Evolutionary conservation across 35 echinoderm and acorn worm species (phyloP), one percentile per base, ranked within the genome.

Genomic region (Eucidaris tribuloides): DNA sequence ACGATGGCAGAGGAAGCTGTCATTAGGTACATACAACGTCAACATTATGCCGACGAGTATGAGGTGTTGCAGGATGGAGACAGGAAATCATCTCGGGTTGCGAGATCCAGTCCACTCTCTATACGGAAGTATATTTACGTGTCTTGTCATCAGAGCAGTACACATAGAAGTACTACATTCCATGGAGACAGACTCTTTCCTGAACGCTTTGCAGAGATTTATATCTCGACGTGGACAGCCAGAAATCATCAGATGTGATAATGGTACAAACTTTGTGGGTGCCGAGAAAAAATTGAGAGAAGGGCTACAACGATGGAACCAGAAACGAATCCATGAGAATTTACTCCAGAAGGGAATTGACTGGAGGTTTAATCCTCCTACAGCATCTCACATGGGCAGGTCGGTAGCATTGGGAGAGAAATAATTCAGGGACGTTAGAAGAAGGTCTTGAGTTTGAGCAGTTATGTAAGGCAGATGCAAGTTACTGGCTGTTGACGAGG

Each of bases 401-500:
- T 60, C 65, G n/a, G n/a, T n/a, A n/a, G n/a, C n/a, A n/a, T 42
- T 89, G 86, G 86, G 86, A 89, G 79, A 29, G 86, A 18, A 42
- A 66, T 45, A 89, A 82, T 57, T 24, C 42, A 5, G 57, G 46
- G 62, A 57, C 49, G 9, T n/a, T n/a, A n/a, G n/a, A 40, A 34
- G 4, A 82, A 72, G 45, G 57, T 82, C 0, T 6, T 89, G 64
- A 71, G 14, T 3, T n/a, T n/a, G n/a, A n/a, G 59, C 78, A 31
- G 48, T 89, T 20, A 31, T 89, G 59, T n/a, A n/a, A n/a, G n/a
- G n/a, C n/a, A 28, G 50, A 32, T 28, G 71, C 17, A 58, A 81
- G 23, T 33, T 66, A 29, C 64, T 89, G 9, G 55, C 18, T 25
- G 79, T 82, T 58, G 86, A 74, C 17, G 37, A 44, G n/a, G n/a